Base-by-base conservation (phyloP, 2,113 vertebrate genomes). In the Cyprinodon tularosa region DNA sequence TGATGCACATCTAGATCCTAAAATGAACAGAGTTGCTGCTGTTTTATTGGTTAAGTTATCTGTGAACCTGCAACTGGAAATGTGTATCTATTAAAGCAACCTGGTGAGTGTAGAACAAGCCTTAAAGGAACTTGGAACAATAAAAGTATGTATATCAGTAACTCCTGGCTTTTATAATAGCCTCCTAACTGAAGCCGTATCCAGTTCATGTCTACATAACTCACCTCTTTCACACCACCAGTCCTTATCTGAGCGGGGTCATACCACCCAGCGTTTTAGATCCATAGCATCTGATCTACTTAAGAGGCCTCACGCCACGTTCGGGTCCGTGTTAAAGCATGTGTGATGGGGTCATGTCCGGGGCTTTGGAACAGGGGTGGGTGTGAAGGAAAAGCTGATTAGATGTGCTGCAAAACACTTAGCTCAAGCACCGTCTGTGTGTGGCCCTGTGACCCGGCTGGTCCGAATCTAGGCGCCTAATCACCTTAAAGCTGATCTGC, bases 211-310 rank as follows among this genome's bases (percentile, higher is more conserved):
- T 69, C 44, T 12, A 15, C 69, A 80, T 48, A 77, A 76, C 67
- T 62, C 20, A 20, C 50, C 59, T 66, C 72, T 76, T 71, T 79
- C 66, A 66, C 29, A 66, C 2, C 53, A 64, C 62, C 78, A 42
- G 66, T 79, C 86, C 77, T 66, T 69, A 42, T 53, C 78, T 63
- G 44, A 66, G 39, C 65, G 68, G 17, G 87, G 89, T 89, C 89
- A 83, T 68, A 78, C 90, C 88, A 88, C 88, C 90, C 83, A 80
- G 88, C 68, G 71, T 81, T 82, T 89, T 78, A 90, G 90, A 88
- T 89, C 89, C 89, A 87, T 85, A 85, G 83, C 88, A 86, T 85
- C 87, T 89, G 90, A 93, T 90, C 90, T 88, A 83, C 85, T 93
- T 91, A 91, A 73, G 86, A 80, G 90, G 88, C 86, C 85, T 76